phyloP scores from a whole-genome alignment of 2,113 vertebrate species.

The Tragulus kanchil region DNA sequence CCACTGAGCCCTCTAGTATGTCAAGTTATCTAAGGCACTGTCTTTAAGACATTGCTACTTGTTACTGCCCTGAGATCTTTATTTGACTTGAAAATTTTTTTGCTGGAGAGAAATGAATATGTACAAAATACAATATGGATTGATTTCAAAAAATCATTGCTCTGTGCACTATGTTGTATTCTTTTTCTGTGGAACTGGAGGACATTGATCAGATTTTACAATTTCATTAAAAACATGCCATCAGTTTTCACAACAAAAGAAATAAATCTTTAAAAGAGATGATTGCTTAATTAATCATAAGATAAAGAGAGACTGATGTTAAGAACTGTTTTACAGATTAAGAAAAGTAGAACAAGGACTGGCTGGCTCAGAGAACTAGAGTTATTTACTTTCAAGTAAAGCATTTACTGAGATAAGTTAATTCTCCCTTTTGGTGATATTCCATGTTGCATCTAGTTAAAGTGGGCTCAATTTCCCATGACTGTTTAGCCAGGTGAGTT shows the following conservation, averaged over 20 bases:
- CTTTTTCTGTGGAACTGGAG: constrained; percentile 68
- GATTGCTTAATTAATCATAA: constrained; percentile 85
- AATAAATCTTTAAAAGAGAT: constrained; percentile 86
- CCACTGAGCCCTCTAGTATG: background rate
- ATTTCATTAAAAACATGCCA: constrained; percentile 84
- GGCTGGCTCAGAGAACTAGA: constrained; percentile 40
- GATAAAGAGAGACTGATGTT: constrained; percentile 79
- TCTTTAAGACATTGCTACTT: constrained; percentile 19
- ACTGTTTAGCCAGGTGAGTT: constrained; percentile 29
- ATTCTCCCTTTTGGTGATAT: constrained; percentile 36
- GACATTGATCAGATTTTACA: constrained; percentile 84
- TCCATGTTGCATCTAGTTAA: background rate
- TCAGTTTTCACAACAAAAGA: constrained; percentile 80
- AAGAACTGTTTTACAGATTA: constrained; percentile 77
- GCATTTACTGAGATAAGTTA: constrained; percentile 50
- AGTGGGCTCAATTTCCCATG: constrained; percentile 41
- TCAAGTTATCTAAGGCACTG: background rate
- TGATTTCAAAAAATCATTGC: constrained; percentile 80
- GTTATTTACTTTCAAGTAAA: constrained; percentile 73
- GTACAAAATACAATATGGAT: constrained; percentile 62
- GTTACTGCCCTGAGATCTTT: background rate
- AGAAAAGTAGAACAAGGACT: constrained; percentile 65
- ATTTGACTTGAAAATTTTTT: background rate
- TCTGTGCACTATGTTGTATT: constrained; percentile 73
- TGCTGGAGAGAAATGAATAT: constrained; percentile 43